Conservation (phyloP, 92 coral and sea anemone species). For the Epizoanthus fatuus region DNA sequence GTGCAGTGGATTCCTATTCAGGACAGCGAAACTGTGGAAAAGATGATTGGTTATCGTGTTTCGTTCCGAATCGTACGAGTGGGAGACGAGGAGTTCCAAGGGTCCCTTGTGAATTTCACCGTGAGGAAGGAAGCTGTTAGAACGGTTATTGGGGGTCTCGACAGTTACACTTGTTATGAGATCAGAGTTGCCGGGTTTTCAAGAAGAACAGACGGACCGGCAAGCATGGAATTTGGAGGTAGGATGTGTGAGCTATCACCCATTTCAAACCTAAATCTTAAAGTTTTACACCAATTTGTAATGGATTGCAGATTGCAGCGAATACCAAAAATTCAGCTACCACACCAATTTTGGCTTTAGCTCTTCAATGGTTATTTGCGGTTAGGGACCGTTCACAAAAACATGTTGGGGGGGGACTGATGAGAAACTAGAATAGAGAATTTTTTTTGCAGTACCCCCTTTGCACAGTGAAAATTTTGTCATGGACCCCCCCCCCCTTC, state of each 20-base stretch:
- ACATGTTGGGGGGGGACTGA: too few species aligned
- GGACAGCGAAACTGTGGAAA: conserved; percentile 43
- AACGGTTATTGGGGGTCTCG: conserved; percentile 41
- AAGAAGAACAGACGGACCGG: conserved; percentile 72
- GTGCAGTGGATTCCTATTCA: conserved; percentile 77
- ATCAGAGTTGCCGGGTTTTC: conserved; percentile 68
- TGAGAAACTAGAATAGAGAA: too few species aligned
- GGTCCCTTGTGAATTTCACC: conserved; percentile 42
- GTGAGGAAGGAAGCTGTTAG: conserved; percentile 59
- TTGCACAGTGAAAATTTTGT: too few species aligned
- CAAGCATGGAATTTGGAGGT: conserved; percentile 70
- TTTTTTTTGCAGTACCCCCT: too few species aligned
- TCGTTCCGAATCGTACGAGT: conserved; percentile 62
- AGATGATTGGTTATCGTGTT: conserved; percentile 75
- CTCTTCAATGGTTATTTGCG: too few species aligned
- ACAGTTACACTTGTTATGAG: conserved; percentile 67
- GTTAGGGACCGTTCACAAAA: too few species aligned
- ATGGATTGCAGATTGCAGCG: neutral
- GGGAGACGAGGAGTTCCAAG: conserved; percentile 70
- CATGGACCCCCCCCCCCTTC: too few species aligned
- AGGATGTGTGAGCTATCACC: neutral
- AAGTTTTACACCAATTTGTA: neutral
- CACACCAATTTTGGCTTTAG: too few species aligned
- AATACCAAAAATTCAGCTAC: too few species aligned
- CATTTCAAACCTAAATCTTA: too few species aligned